These are phyloP conservation scores for Noctua fimbriata DNA, from an alignment of 2,888 invertebrate genomes.

Conservation along the genomic window DNA sequence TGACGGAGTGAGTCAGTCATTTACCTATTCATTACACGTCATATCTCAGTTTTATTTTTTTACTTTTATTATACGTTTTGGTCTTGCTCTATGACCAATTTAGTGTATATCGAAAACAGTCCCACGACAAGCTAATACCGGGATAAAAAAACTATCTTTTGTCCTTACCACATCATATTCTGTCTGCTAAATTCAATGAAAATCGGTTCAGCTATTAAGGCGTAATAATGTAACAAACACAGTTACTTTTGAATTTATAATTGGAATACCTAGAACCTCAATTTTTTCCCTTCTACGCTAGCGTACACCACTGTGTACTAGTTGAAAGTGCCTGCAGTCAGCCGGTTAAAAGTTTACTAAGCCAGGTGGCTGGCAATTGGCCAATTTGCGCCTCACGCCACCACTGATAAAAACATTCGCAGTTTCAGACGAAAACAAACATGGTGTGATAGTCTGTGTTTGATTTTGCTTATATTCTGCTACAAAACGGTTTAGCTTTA, in stretches of 20 bases:
- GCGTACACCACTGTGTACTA: background rate
- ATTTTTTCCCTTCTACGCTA: background rate
- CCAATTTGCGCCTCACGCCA: conserved; percentile 22
- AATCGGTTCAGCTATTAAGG: background rate
- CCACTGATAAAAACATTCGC: conserved; percentile 15
- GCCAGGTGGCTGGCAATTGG: conserved; percentile 23
- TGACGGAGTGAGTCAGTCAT: conserved; percentile 1
- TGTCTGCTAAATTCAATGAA: background rate
- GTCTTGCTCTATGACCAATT: background rate
- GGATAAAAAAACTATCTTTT: background rate
- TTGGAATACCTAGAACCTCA: background rate
- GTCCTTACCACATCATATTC: background rate
- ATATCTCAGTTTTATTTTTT: background rate
- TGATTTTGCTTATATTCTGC: background rate
- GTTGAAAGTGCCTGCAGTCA: background rate
- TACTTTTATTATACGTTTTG: background rate
- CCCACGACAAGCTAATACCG: background rate
- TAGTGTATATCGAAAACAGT: background rate
- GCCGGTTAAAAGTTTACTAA: conserved; percentile 36
- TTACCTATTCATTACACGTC: background rate
- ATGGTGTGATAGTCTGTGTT: background rate
- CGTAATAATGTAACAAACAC: background rate
- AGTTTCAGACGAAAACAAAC: conserved; percentile 13
- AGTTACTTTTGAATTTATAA: background rate
- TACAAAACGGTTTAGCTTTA: background rate